These are phyloP conservation scores for Sparidentex hasta DNA, from an alignment of 2,797 vertebrate genomes.

Conservation along the genomic window DNA sequence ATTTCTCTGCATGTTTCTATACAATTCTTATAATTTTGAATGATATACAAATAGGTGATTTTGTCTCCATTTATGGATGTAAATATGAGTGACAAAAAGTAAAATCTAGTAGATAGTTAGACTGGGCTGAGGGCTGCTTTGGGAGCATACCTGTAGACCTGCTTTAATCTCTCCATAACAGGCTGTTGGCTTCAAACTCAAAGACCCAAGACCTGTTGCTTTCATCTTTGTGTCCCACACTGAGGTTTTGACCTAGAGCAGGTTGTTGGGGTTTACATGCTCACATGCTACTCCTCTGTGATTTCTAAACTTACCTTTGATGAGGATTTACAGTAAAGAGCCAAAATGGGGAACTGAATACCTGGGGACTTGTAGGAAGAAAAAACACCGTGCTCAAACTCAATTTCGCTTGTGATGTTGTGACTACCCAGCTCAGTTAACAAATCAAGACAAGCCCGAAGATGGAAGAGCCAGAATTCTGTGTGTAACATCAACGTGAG, in stretches of 20 bases:
- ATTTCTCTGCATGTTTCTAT: background rate
- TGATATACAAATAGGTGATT: background rate
- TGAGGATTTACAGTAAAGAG: conserved; percentile 26
- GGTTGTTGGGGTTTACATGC: conserved; percentile 23
- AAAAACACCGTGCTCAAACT: conserved; percentile 7
- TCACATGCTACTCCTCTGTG: conserved; percentile 22
- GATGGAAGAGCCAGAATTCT: conserved; percentile 4
- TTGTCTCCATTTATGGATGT: background rate
- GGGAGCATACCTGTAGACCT: conserved; percentile 22
- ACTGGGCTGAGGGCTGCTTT: background rate
- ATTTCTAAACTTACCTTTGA: conserved; percentile 50
- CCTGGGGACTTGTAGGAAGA: conserved; percentile 1
- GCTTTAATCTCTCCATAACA: conserved; percentile 23
- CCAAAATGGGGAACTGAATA: conserved; percentile 14
- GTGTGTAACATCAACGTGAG: background rate
- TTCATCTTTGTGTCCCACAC: conserved; percentile 43
- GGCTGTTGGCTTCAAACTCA: conserved; percentile 14
- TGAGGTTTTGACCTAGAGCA: conserved; percentile 12
- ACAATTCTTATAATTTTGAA: background rate
- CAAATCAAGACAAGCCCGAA: conserved; percentile 13
- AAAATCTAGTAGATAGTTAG: background rate
- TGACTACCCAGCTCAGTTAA: conserved; percentile 9
- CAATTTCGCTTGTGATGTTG: conserved; percentile 11
- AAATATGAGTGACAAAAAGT: background rate
- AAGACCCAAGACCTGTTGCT: conserved; percentile 7